Percentiles rank a stretch among this genome's conserved stretches.
Evolutionary conservation across 2,888 invertebrate species (phyloP).

Genomic region (Lingula anatina): DNA sequence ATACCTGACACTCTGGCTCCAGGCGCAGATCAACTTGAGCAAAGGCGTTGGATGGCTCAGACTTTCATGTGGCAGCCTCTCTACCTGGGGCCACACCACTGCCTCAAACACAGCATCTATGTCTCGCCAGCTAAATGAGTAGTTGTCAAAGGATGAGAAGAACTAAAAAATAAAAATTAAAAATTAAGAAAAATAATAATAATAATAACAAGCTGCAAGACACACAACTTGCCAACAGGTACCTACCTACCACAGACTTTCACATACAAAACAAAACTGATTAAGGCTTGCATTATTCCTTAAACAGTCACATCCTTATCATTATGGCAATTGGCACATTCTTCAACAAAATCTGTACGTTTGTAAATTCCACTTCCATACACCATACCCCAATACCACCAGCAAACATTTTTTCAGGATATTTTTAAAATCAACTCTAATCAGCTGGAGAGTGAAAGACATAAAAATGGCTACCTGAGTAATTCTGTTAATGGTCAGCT

Average conservation of each 20-base stretch:
- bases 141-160: constrained; percentile 74
- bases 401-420: too few species aligned
- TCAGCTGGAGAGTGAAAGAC: constrained; percentile 40
- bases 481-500: constrained; percentile 28
- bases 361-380: too few species aligned
- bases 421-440: too few species aligned
- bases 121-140: constrained; percentile 67
- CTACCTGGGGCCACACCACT: constrained; percentile 71
- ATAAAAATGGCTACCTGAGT: constrained; percentile 29
- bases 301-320: too few species aligned
- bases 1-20: constrained; percentile 74
- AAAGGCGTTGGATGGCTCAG: constrained; percentile 78
- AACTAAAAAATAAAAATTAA: constrained; percentile 56
- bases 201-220: constrained; percentile 48
- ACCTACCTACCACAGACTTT: too few species aligned
- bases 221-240: too few species aligned
- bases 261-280: too few species aligned
- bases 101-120: constrained; percentile 71
- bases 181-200: not conserved
- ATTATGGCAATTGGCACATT: too few species aligned
- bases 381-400: too few species aligned
- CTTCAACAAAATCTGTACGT: too few species aligned
- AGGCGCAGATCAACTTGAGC: constrained; percentile 71
- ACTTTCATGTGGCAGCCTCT: constrained; percentile 71
- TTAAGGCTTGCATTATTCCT: too few species aligned